Evolutionary conservation across 1,140 invertebrate species (phyloP), one percentile per base, ranked within the genome.

Genomic region (Meloidogyne hapla): DNA sequence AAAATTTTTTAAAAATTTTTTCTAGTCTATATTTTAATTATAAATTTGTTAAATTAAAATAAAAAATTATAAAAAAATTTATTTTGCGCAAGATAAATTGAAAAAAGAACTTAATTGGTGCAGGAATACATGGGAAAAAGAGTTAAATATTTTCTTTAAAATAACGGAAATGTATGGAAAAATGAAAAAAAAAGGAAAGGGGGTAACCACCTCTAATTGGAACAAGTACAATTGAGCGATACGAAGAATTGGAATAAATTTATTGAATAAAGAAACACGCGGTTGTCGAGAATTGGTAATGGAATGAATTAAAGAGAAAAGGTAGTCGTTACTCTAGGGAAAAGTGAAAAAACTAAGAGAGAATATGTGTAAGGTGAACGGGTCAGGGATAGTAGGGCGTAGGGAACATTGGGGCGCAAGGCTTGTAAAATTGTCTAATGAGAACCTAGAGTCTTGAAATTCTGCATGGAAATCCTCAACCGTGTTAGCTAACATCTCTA

Each of bases 21-120:
- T 42, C 2, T 42, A 2, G 9, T 2, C 40, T 56, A 56, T 15
- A 15, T n/a, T n/a, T 56, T 56, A n/a, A 56, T 5, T 18, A 48
- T 56, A 21, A n/a, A 56, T n/a, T 56, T 56, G 48, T 56, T 48
- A 56, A 56, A 56, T 21, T 21, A n/a, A n/a, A 56, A 56, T 0
- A 6, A 4, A 56, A 45, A 25, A 42, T n/a, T n/a, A n/a, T n/a
- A 74, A 65, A 74, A 64, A 42, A 45, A 12, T 26, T 18, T 26
- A 13, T 25, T n/a, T 61, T 45, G 71, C 71, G 42, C 25, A 33
- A 45, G 18, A 38, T 33, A 67, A 38, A 67, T 42, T 33, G 21
- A 33, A 42, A 67, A 21, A 38, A 67, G 9, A 67, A 33, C 40
- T 42, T 67, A 67, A 67, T 67, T 67, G 65, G 33, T 28, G 69